Conservation (phyloP, 2,113 vertebrate genomes). For the Tyrannus savana region DNA sequence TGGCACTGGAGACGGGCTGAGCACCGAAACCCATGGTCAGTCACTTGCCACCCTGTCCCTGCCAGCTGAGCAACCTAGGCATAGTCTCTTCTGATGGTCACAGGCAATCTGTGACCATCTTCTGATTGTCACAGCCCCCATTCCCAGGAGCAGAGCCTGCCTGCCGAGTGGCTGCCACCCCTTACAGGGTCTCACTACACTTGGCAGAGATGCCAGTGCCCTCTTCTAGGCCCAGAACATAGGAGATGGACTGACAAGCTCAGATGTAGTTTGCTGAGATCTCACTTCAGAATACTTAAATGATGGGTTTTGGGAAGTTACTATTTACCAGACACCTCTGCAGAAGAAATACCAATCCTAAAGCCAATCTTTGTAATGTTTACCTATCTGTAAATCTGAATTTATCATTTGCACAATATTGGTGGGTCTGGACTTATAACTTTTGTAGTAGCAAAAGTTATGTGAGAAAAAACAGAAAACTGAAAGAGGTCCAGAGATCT, state of each 20-base stretch:
- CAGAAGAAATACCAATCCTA: background rate
- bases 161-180: rapidly evolving
- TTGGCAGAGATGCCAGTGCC: background rate
- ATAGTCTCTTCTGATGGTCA: too few species aligned
- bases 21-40: rapidly evolving
- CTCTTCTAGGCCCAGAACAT: background rate
- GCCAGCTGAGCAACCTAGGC: rapidly evolving
- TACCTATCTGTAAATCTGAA: background rate
- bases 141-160: background rate
- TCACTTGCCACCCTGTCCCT: background rate
- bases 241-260: background rate
- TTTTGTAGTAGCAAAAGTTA: background rate
- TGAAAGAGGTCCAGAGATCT: background rate
- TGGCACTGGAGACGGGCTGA: background rate
- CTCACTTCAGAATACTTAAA: background rate
- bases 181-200: rapidly evolving
- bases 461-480: background rate
- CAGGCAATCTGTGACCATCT: background rate
- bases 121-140: too few species aligned
- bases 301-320: background rate
- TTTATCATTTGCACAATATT: background rate
- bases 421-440: background rate
- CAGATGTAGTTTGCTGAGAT: background rate
- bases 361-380: background rate
- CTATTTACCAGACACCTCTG: background rate